Evolutionary conservation across 1,140 invertebrate species (phyloP), one percentile per base, ranked within the genome.

Genomic region (Hesperophylax magnus): DNA sequence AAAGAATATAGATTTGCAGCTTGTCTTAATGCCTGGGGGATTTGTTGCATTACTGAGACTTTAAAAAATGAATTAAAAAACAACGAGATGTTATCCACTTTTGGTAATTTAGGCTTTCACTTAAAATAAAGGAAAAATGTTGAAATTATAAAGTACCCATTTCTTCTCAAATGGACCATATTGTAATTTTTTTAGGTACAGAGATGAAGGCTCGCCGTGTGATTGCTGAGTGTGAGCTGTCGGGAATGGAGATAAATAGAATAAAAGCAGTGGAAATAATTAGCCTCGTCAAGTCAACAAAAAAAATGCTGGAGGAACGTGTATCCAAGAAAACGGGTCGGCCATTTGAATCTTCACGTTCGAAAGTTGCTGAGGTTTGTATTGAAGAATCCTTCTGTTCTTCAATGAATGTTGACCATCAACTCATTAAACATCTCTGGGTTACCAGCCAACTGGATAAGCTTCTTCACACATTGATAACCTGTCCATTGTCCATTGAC

Each of bases 171-270:
- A 20, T 56, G 8, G 2, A 20, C 1, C 18, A 58, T 61, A 61
- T 4, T 61, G 58, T 20, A 1, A 22, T 17, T 22, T 22, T 67
- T 76, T 31, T 86, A 95, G 94, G 94, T 52, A 87, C 94, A 14
- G 98, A 99, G 92, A 97, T 97, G 93, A 93, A 93, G 78, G 89
- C 93, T n/a, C 86, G 95, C 18, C 84, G 91, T 34, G 91, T 93
- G 34, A 86, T 99, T 65, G 92, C 94, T 24, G 91, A 93, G 67
- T 97, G 98, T 93, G 97, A 99, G 90, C 86, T 94, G 54, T 91
- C 92, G 86, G 98, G 98, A 1, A 92, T 99, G 84, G 93, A 93
- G 11, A 92, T 97, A 58, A 92, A 94, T 89, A 87, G 91, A 83
- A 84, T 88, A 20, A 86, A 90, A 7, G 89, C 95, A 17, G 91